These are phyloP conservation scores for Artemia sp. DNA, from an alignment of 2,888 invertebrate genomes.

Conservation along the genomic window DNA sequence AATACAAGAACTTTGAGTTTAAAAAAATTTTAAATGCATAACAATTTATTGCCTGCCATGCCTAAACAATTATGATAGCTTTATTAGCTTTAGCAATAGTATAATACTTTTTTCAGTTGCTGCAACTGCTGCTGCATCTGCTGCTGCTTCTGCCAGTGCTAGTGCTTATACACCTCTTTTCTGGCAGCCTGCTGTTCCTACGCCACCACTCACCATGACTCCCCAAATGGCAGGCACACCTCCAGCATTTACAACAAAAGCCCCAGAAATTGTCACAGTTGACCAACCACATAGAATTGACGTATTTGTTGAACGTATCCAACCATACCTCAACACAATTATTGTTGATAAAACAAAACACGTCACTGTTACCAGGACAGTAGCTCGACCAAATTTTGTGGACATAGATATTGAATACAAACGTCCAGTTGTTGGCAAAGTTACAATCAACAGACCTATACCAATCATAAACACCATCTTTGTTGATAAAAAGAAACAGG, in stretches of 20 bases:
- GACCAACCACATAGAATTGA: slow-evolving; percentile 11
- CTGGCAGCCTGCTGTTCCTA: slow-evolving; percentile 2
- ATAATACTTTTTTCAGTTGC: not conserved
- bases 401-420: not conserved
- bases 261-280: slow-evolving; percentile 6
- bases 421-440: not conserved
- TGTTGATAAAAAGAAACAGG: slow-evolving; percentile 12
- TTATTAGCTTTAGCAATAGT: too few species aligned
- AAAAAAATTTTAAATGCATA: too few species aligned
- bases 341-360: not conserved
- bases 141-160: not conserved
- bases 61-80: too few species aligned
- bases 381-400: not conserved
- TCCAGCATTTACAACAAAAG: not conserved
- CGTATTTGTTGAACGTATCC: slow-evolving; percentile 5
- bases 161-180: not conserved
- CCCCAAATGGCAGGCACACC: not conserved
- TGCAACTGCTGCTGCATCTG: not conserved
- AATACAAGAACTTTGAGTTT: too few species aligned
- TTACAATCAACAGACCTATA: not conserved
- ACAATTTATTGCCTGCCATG: too few species aligned
- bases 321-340: not conserved
- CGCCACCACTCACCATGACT: not conserved
- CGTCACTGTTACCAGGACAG: not conserved
- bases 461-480: slow-evolving; percentile 8